Evolutionary conservation across 2,113 vertebrate genomes (phyloP).

Genomic region (Gallinago undulata): DNA sequence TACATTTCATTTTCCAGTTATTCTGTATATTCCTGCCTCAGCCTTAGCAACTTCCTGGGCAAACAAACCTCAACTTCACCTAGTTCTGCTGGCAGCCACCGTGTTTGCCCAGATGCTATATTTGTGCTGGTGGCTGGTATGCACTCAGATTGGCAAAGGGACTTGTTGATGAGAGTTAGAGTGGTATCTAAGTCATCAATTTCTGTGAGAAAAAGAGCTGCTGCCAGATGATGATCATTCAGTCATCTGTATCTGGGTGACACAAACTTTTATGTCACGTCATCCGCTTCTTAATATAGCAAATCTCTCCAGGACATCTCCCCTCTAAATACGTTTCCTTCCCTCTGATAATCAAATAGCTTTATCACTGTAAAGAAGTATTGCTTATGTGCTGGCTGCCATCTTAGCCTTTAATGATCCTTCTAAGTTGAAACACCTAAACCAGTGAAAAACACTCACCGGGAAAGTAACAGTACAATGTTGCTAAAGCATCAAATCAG

Average conservation of each 20-base stretch:
- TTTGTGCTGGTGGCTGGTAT: slow-evolving; percentile 4
- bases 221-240: slow-evolving; percentile 6
- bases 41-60: neutral
- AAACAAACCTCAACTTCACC: neutral
- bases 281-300: neutral
- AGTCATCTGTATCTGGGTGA: neutral
- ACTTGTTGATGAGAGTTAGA: neutral
- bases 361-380: neutral
- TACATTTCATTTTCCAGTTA: neutral
- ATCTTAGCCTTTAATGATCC: neutral
- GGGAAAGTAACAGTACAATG: neutral
- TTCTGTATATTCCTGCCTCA: neutral
- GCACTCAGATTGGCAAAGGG: neutral
- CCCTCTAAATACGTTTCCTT: neutral
- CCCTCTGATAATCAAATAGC: neutral
- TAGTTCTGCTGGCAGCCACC: neutral
- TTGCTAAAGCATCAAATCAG: neutral
- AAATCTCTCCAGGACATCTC: neutral
- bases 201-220: slow-evolving; percentile 30
- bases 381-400: neutral
- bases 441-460: neutral
- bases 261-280: neutral
- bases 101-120: neutral
- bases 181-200: neutral
- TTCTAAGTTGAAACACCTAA: neutral